These are phyloP conservation scores for Corella eumyota DNA, from an alignment of 23 tunicate species.

Conservation along the genomic window DNA sequence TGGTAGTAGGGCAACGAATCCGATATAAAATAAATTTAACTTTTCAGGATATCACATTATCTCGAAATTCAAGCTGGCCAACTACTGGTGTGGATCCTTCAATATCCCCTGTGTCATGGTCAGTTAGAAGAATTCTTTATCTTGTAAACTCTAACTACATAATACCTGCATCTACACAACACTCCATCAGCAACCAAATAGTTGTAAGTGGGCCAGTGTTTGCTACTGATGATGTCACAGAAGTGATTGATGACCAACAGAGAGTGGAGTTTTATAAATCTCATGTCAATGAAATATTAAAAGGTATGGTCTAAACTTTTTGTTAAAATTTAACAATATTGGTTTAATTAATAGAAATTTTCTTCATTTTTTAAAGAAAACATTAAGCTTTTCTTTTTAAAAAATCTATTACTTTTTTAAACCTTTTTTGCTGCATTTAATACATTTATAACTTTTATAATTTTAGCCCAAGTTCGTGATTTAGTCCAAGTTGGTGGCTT, in stretches of 20 bases:
- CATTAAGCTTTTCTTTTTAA: neutral
- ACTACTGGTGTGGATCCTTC: slow-evolving; percentile 12
- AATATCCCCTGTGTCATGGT: slow-evolving; percentile 55
- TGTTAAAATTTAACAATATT: neutral
- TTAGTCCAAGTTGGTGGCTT: slow-evolving; percentile 47
- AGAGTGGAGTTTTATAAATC: slow-evolving; percentile 41
- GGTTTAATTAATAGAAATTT: neutral
- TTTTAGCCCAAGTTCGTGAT: slow-evolving; percentile 48
- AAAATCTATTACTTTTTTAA: too few species aligned
- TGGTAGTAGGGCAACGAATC: too few species aligned
- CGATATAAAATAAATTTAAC: too few species aligned
- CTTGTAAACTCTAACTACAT: slow-evolving; percentile 44
- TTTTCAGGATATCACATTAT: slow-evolving; percentile 25
- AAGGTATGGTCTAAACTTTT: slow-evolving; percentile 37
- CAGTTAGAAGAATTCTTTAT: slow-evolving; percentile 54
- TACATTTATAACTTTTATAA: too few species aligned
- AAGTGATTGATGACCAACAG: slow-evolving; percentile 46
- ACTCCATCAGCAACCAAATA: slow-evolving; percentile 14
- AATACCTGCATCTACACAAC: slow-evolving; percentile 15
- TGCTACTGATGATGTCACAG: slow-evolving; percentile 32
- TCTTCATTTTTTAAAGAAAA: neutral
- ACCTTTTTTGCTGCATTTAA: too few species aligned
- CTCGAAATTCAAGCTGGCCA: slow-evolving; percentile 46
- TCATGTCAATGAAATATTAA: slow-evolving; percentile 55
- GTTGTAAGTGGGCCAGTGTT: slow-evolving; percentile 48